These are phyloP conservation scores for Hypothenemus hampei DNA, from an alignment of 1,140 invertebrate species.

Conservation along the genomic window DNA sequence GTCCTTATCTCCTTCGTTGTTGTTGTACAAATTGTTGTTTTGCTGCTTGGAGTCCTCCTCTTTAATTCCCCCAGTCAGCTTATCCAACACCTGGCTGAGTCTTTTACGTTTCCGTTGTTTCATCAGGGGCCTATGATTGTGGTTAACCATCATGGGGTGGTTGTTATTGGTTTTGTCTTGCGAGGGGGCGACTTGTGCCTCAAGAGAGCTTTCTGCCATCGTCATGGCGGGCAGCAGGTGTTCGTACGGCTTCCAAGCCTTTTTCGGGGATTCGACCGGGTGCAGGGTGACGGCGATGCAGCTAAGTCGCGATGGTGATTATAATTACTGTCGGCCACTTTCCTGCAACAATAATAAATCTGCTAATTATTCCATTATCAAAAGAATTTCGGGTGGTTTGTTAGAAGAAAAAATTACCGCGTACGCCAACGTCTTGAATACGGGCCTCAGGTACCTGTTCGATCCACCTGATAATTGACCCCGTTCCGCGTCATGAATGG, in stretches of 20 bases:
- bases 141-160: slow-evolving; percentile 55
- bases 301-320: too few species aligned
- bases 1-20: slow-evolving; percentile 44
- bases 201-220: slow-evolving; percentile 61
- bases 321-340: too few species aligned
- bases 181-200: slow-evolving; percentile 50
- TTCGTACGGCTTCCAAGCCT: slow-evolving; percentile 22
- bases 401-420: too few species aligned
- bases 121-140: slow-evolving; percentile 54
- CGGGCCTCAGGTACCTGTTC: slow-evolving; percentile 13
- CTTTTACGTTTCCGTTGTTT: slow-evolving; percentile 66
- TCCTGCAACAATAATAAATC: too few species aligned
- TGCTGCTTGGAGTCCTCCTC: slow-evolving; percentile 9
- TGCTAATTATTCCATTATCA: too few species aligned
- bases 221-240: slow-evolving; percentile 54
- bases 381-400: too few species aligned
- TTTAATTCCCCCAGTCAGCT: slow-evolving; percentile 50
- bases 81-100: slow-evolving; percentile 70
- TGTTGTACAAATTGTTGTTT: slow-evolving; percentile 36
- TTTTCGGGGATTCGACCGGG: slow-evolving; percentile 6
- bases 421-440: too few species aligned
- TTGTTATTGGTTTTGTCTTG: slow-evolving; percentile 52
- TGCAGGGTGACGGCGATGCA: slow-evolving; percentile 3
- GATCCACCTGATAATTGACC: slow-evolving; percentile 19
- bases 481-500: slow-evolving; percentile 20